These are phyloP conservation scores for Eurystomus glaucurus DNA, from an alignment of 2,797 vertebrate species.

Conservation along the genomic window DNA sequence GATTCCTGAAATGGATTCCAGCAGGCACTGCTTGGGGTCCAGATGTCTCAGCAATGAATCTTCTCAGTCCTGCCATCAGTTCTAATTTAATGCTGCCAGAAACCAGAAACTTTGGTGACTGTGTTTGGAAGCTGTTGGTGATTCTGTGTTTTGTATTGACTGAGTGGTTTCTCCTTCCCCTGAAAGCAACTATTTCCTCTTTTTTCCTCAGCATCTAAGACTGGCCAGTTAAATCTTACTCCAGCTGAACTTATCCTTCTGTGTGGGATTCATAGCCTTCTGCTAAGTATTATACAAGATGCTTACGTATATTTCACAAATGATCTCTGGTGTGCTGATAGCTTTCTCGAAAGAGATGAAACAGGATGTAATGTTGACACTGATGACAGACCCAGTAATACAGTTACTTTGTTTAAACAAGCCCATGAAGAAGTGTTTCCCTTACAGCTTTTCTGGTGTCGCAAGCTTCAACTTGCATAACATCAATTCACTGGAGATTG, in stretches of 20 bases:
- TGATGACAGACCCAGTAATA: slow-evolving; percentile 30
- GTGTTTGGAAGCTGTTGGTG: background rate
- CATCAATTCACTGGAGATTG: background rate
- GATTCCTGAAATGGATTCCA: background rate
- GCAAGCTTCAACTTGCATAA: slow-evolving; percentile 30
- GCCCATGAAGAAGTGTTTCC: slow-evolving; percentile 9
- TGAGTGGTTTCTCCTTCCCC: background rate
- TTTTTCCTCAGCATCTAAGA: background rate
- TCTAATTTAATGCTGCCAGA: background rate
- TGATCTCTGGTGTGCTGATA: background rate
- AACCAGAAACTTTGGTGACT: background rate
- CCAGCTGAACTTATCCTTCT: background rate
- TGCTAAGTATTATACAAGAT: background rate
- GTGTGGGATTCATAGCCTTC: background rate
- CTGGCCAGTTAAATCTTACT: background rate
- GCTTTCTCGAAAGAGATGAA: slow-evolving; percentile 12
- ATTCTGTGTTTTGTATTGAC: background rate
- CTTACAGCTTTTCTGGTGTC: background rate
- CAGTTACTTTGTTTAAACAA: slow-evolving; percentile 57
- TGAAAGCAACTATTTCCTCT: background rate
- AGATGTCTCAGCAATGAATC: background rate
- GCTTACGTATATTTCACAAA: background rate
- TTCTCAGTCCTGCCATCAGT: background rate
- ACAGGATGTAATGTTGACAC: background rate
- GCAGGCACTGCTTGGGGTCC: background rate